These are phyloP conservation scores for Eidolon dupreanum DNA, from an alignment of 2,797 vertebrate species.

Conservation along the genomic window DNA sequence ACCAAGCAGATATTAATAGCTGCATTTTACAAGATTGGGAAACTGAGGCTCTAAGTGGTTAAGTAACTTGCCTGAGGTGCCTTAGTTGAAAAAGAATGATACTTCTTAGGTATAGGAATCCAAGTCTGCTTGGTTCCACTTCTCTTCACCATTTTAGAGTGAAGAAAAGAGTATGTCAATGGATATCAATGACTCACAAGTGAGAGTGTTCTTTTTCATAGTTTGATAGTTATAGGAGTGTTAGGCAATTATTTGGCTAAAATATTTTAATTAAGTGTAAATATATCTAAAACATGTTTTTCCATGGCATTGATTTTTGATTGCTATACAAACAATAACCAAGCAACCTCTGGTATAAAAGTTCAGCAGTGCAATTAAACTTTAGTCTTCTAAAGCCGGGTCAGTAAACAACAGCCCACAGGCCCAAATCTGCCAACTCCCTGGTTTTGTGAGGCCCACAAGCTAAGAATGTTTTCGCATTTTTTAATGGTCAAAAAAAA, in stretches of 20 bases:
- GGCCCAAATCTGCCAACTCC: background rate
- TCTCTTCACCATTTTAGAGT: background rate
- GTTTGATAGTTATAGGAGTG: background rate
- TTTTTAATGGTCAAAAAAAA: conserved; percentile 8
- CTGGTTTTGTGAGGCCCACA: background rate
- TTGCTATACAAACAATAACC: background rate
- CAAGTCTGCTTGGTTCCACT: background rate
- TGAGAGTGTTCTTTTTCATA: background rate
- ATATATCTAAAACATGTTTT: conserved; percentile 19
- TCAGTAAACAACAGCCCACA: background rate
- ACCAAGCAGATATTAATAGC: background rate
- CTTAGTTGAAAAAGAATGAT: background rate
- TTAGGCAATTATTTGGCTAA: background rate
- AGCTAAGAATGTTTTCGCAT: background rate
- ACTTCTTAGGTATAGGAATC: background rate
- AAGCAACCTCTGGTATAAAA: background rate
- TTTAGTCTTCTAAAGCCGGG: background rate
- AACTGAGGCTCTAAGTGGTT: background rate
- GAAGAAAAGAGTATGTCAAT: background rate
- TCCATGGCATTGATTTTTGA: background rate
- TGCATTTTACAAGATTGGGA: background rate
- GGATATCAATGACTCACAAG: background rate
- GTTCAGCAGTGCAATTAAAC: background rate
- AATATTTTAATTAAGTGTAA: conserved; percentile 13
- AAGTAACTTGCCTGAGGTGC: background rate